Evolutionary conservation across 2,888 invertebrate genomes (phyloP).

Genomic region (Drosophila gaucha): DNA sequence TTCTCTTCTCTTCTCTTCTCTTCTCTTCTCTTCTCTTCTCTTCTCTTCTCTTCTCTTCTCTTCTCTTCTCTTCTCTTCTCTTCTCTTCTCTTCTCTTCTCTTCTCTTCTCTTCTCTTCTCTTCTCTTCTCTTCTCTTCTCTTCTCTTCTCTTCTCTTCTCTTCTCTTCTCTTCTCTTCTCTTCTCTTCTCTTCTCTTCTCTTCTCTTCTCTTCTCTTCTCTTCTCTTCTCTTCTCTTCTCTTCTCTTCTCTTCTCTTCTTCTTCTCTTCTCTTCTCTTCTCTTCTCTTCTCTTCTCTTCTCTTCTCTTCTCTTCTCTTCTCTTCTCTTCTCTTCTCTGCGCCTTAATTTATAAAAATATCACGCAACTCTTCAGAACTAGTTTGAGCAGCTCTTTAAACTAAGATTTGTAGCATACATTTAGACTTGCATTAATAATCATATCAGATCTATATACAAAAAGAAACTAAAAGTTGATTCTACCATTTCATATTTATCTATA

Average conservation of each 20-base stretch:
- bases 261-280: not conserved
- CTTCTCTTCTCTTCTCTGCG: not conserved
- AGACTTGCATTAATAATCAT: slow-evolving; percentile 6
- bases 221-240: no score
- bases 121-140: not conserved
- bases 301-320: no score
- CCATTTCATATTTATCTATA: no score
- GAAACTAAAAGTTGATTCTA: no score
- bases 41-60: not conserved
- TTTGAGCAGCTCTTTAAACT: not conserved
- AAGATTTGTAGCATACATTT: slow-evolving; percentile 27
- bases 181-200: no score
- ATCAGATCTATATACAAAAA: not conserved
- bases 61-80: not conserved
- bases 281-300: not conserved
- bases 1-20: no score
- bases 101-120: no score
- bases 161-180: not conserved
- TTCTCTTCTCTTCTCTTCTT: no score
- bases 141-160: not conserved
- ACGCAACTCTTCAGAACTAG: no score
- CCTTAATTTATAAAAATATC: no score
- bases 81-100: not conserved
- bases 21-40: not conserved
- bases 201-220: no score